Evolutionary conservation across 2,888 invertebrate species (phyloP), one percentile per base, ranked within the genome.

Genomic region (Calliphora vomitoria): DNA sequence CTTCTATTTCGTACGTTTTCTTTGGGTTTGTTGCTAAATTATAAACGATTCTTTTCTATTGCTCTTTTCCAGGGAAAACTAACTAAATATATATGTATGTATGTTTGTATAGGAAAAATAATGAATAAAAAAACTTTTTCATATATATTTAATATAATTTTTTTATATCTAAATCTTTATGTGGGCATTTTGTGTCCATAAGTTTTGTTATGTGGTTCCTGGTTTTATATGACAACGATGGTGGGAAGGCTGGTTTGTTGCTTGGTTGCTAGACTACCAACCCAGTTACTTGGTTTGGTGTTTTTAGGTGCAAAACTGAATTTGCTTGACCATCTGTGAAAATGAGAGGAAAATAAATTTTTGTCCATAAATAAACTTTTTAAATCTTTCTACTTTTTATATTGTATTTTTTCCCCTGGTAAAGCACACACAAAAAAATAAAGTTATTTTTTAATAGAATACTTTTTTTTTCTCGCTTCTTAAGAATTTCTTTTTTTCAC

Each of bases 261-360:
- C 15, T 35, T 15, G 15, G 15, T 13, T 44, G 44, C 8, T n/a
- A n/a, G n/a, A n/a, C n/a, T n/a, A n/a, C n/a, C 69, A 47, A 44
- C 53, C 53, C 10, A 53, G 18, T 41, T 20, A 15, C 11, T 31
- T 60, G 11, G 38, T 25, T 68, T 44, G 47, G n/a, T 55, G 38
- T 58, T 58, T 55, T 71, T 64, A 85, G 80, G 85, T 85, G 80
- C 44, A 85, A 62, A 81, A 86, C 85, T 81, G 68, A 83, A 86
- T 89, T 89, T 89, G 88, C 88, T 86, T 89, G 89, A 89, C 89
- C 89, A 90, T 88, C 90, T 90, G 90, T 89, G 88, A 89, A 90
- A 89, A 88, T 88, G 83, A 80, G 74, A 80, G 78, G 68, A 91
- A 90, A 90, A 91, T 85, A 71, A 80, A 86, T 89, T 84, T 79